A percentile compares a stretch with the other conserved stretches of the same genome.
phyloP scores from a whole-genome alignment of 2,113 vertebrate genomes.

The Sterrhoptilus dennistouni region DNA sequence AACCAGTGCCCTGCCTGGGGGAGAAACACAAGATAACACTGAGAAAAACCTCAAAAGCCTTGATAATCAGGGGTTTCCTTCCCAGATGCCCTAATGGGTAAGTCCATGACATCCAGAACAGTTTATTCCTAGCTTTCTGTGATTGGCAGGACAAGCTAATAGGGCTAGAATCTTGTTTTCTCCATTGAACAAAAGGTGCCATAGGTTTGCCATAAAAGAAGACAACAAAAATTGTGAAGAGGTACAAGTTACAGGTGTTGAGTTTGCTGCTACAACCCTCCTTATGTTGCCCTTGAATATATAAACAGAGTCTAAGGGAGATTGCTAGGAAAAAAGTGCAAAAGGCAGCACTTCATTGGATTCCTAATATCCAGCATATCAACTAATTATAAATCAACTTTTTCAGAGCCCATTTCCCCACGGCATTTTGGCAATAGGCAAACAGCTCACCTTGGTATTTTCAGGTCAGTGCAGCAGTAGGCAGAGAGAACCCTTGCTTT shows the following conservation, averaged over 20 bases:
- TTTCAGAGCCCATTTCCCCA: not conserved
- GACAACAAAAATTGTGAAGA: not conserved
- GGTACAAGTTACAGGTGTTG: not conserved
- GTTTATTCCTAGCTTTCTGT: not conserved
- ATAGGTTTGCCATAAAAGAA: not conserved
- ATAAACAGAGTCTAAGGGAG: not conserved
- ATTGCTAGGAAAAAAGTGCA: not conserved
- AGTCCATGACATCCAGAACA: not conserved
- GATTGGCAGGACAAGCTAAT: not conserved
- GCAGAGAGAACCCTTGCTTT: not conserved
- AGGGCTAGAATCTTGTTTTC: not conserved
- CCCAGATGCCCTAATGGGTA: not conserved
- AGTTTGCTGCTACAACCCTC: not conserved
- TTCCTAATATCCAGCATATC: not conserved
- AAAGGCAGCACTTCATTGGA: not conserved
- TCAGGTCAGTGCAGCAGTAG: not conserved
- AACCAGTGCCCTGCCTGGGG: not conserved
- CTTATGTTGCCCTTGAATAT: not conserved
- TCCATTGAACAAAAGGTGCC: not conserved
- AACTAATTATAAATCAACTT: not conserved
- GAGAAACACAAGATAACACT: not conserved
- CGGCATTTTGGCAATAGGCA: rapidly evolving
- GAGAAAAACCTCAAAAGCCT: not conserved
- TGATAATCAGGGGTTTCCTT: not conserved
- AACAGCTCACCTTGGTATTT: not conserved